phyloP scores from a whole-genome alignment of 1,140 invertebrate genomes.

The Apis laboriosa region DNA sequence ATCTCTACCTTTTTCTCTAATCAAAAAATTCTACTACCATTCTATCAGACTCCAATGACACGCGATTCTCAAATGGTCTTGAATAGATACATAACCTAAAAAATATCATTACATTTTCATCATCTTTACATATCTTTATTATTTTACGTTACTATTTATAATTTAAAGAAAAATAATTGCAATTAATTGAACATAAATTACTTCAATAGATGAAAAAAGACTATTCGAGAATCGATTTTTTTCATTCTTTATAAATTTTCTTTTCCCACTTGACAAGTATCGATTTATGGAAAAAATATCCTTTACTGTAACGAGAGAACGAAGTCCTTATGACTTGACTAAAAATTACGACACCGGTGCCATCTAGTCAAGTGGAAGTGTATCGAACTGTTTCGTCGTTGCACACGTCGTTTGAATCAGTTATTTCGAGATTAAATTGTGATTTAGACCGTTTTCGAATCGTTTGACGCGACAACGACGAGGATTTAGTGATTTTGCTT shows the following conservation, averaged over 20 bases:
- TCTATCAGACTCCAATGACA: conserved; percentile 32
- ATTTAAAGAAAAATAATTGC: background rate
- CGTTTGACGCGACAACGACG: background rate
- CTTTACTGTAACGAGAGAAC: too few relatives aligned
- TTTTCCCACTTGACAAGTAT: background rate
- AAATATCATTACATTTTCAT: background rate
- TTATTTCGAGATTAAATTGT: background rate
- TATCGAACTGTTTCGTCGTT: conserved; percentile 3
- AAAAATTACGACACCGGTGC: background rate
- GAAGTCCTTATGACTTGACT: background rate
- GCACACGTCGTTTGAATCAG: conserved; percentile 1
- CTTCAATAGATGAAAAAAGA: background rate
- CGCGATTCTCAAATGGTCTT: conserved; percentile 11
- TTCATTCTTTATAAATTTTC: background rate
- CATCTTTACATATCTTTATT: background rate
- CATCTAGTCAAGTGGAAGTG: conserved; percentile 19
- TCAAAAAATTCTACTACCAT: conserved; percentile 9
- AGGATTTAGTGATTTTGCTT: background rate
- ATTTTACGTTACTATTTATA: background rate
- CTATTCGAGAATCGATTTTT: conserved; percentile 12
- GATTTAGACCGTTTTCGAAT: too few relatives aligned
- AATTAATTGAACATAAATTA: background rate
- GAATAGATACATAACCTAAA: too few relatives aligned
- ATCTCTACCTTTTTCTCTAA: background rate
- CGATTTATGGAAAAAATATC: background rate